Evolutionary conservation across 2,888 invertebrate genomes (phyloP).

Genomic region (Slavum lentiscoides): DNA sequence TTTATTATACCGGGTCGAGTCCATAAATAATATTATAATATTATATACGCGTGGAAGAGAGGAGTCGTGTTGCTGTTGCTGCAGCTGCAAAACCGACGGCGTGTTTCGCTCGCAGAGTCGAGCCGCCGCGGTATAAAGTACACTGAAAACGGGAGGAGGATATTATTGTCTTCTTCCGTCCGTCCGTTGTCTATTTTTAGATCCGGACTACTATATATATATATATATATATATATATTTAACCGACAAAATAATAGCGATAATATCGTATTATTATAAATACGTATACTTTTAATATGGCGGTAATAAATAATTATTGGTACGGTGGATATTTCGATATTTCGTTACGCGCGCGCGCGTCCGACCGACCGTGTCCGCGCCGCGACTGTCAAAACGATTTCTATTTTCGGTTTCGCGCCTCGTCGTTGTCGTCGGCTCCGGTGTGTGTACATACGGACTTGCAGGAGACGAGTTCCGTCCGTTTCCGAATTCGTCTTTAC

Average conservation of each 20-base stretch:
- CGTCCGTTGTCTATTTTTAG: not conserved
- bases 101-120: too few relatives aligned
- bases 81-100: too few relatives aligned
- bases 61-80: too few relatives aligned
- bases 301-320: not conserved
- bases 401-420: constrained; percentile 36
- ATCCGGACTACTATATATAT: not conserved
- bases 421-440: not conserved
- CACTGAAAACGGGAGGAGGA: not conserved
- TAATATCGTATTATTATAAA: not conserved
- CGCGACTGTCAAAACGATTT: constrained; percentile 25
- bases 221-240: too few relatives aligned
- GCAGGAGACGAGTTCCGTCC: too few relatives aligned
- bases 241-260: not conserved
- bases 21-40: not conserved
- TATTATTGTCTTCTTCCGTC: not conserved
- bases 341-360: not conserved
- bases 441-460: not conserved
- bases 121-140: too few relatives aligned
- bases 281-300: too few relatives aligned
- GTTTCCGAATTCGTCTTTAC: too few relatives aligned
- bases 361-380: constrained; percentile 18
- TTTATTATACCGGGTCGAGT: not conserved
- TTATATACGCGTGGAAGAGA: not conserved
- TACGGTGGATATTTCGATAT: not conserved